These are phyloP conservation scores for Brotogeris chrysoptera DNA, from an alignment of 2,797 vertebrate genomes.

Conservation along the genomic window DNA sequence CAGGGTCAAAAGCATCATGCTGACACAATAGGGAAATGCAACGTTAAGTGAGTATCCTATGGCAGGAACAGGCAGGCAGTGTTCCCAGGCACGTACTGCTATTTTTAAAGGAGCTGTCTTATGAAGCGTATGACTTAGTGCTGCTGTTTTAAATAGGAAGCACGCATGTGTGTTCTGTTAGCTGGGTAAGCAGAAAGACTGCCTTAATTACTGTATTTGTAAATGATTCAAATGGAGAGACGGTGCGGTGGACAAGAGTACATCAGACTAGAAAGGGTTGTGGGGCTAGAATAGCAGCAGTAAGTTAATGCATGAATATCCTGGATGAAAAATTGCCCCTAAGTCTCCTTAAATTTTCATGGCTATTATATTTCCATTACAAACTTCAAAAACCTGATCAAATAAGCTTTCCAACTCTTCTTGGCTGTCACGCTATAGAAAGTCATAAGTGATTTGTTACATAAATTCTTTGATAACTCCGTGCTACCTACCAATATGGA, in stretches of 20 bases:
- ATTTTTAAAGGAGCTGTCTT: conserved; percentile 27
- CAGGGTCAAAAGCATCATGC: not conserved
- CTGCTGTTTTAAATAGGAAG: not conserved
- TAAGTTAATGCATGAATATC: not conserved
- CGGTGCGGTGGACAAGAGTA: not conserved
- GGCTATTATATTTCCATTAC: not conserved
- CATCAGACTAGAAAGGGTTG: not conserved
- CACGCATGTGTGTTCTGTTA: not conserved
- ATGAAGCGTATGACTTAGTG: not conserved
- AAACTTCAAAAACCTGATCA: not conserved
- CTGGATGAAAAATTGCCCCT: not conserved
- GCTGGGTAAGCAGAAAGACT: not conserved
- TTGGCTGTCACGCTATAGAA: not conserved
- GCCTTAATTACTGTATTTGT: not conserved
- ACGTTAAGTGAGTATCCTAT: not conserved
- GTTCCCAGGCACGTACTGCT: not conserved
- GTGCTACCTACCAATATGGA: not conserved
- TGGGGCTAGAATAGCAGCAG: not conserved
- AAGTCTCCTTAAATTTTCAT: not conserved
- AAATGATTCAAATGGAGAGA: not conserved
- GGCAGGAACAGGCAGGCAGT: not conserved
- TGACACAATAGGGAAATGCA: conserved; percentile 38
- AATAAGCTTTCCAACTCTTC: not conserved
- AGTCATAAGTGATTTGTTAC: not conserved
- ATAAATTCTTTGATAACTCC: not conserved